Base-by-base conservation (phyloP, 1,140 invertebrate genomes). In the Listronotus bonariensis region DNA sequence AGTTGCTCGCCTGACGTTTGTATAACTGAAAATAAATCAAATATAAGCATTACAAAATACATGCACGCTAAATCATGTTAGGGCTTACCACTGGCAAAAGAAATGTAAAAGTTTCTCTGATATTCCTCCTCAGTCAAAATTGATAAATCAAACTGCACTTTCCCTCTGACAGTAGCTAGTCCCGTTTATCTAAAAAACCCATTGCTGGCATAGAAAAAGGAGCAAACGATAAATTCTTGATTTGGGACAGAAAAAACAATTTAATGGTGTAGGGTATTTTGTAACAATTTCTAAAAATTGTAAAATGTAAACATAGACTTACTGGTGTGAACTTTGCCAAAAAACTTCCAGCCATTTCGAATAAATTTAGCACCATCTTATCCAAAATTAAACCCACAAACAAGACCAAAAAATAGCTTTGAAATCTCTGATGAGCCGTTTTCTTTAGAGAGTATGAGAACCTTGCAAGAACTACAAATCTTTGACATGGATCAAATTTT, bases 291-390 rank as follows among this genome's bases (percentile, higher is more conserved):
- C n/a, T n/a, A n/a, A n/a, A n/a, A n/a, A n/a, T n/a, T n/a, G n/a
- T n/a, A n/a, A 18, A 15, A 43, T 43, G 2, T 43, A 14, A 41
- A 20, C 6, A 34, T 4, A n/a, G 26, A 86, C 89, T 88, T 87
- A 94, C 92, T 92, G 95, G 81, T 99, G 97, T 11, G 97, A 99
- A 82, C 96, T 98, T 82, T 98, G 94, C 97, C 97, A 99, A 82
- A 98, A n/a, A 99, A 81, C 98, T 98, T 42, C 95, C 96, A 68
- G 97, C 94, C 96, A 99, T 99, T 72, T 53, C 20, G 5, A 26
- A n/a, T n/a, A 26, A 26, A 5, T 26, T 26, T 26, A 26, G 2
- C 1, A 5, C 5, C 20, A 3, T 26, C 2, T 26, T 26, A 26
- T 26, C 20, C 20, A 5, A 26, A 26, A 26, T 5, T 26, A 3